Evolutionary conservation across 2,113 vertebrate genomes (phyloP), one percentile per base, ranked within the genome.

Genomic region (Pluvialis apricaria): DNA sequence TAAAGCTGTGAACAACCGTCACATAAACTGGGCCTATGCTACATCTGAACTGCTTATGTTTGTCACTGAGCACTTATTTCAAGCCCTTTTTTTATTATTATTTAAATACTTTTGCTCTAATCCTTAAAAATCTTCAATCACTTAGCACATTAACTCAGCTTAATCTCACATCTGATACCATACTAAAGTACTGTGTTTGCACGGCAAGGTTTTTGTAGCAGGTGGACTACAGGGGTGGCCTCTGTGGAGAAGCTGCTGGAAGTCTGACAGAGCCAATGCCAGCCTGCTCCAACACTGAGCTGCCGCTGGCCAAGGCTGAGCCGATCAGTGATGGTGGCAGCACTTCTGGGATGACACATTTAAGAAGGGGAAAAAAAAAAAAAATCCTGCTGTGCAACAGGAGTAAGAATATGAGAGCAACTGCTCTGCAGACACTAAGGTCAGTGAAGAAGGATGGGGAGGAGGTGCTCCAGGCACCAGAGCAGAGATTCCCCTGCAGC

Each of bases 241-340:
- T 45, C 38, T 26, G 16, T 64, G 8, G 8, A 73, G 40, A 36
- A 73, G 58, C 45, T 71, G 24, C 24, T 28, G 9, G 47, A 62
- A 42, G 36, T 24, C 32, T 2, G 4, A 51, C 1, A 29, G 14
- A 42, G 10, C 24, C 68, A 52, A 14, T 9, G 9, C 22, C 66
- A 82, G 6, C 6, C 7, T 1, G 42, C 34, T 82, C 22, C 21
- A 34, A 19, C 22, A 20, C 0, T 2, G n/a, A 49, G 22, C 17
- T 0, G 1, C 44, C 0, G 2, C 22, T 44, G 28, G 47, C 34
- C 64, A 55, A 82, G 64, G 58, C 18, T 0, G 0, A 82, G 65
- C 4, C 36, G 52, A 61, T 32, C n/a, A 89, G 47, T 5, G 6
- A 20, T 6, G 6, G 21, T 3, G 18, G 28, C 29, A 40, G 58